Evolutionary conservation across 2,888 invertebrate species (phyloP).

Genomic region (Sisyra nigra): DNA sequence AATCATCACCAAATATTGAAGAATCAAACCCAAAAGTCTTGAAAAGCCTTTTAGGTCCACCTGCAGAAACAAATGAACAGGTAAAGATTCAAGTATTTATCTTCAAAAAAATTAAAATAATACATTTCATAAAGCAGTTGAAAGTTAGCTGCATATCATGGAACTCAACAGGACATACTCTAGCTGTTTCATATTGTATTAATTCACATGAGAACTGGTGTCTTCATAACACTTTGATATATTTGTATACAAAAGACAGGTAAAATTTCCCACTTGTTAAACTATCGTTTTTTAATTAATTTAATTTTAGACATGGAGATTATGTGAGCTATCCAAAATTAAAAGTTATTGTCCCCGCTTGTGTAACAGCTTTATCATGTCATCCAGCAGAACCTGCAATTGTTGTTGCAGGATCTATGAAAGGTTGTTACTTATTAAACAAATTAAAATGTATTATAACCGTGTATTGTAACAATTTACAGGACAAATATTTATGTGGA

Average conservation of each 20-base stretch:
- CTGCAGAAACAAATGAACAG: not conserved
- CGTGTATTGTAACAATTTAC: too few relatives aligned
- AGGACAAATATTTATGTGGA: conserved; percentile 3
- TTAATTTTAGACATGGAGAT: conserved; percentile 18
- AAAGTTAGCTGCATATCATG: conserved; percentile 21
- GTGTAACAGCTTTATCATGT: conserved; percentile 28
- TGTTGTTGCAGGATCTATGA: conserved; percentile 28
- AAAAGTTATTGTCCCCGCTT: conserved; percentile 23
- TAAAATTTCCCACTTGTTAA: conserved; percentile 10
- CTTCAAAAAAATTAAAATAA: too few relatives aligned
- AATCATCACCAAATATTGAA: conserved; percentile 11
- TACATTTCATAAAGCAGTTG: conserved; percentile 11
- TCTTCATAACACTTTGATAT: conserved; percentile 22
- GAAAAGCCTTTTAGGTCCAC: conserved; percentile 16
- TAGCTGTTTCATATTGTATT: conserved; percentile 22
- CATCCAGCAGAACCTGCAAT: conserved; percentile 31
- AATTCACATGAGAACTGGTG: conserved; percentile 25
- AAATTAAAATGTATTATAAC: too few relatives aligned
- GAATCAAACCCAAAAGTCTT: conserved; percentile 19
- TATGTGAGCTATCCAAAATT: conserved; percentile 20
- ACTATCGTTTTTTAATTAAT: too few relatives aligned
- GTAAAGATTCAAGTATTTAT: not conserved
- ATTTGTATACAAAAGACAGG: conserved; percentile 22
- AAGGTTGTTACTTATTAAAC: too few relatives aligned
- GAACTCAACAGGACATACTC: conserved; percentile 25